These are phyloP conservation scores for Ictalurus punctatus DNA, from an alignment of 2,113 vertebrate species.

Conservation along the genomic window DNA sequence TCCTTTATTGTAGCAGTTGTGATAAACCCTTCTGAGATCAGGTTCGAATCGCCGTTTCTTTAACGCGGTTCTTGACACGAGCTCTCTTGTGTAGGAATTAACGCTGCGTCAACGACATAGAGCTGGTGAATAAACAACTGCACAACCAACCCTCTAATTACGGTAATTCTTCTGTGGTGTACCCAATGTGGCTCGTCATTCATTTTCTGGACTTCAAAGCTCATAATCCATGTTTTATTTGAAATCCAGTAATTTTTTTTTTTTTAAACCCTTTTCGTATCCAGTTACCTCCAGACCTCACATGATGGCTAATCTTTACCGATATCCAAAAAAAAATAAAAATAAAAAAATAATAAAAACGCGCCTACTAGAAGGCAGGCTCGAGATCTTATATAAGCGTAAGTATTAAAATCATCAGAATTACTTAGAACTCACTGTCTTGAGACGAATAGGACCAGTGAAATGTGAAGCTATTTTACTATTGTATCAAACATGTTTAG, in stretches of 20 bases:
- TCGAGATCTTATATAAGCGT: not conserved
- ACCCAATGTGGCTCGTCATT: not conserved
- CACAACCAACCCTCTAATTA: not conserved
- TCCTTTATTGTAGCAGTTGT: not conserved
- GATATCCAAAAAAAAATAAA: not conserved
- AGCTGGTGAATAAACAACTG: not conserved
- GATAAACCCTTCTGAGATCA: not conserved
- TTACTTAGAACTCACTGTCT: not conserved
- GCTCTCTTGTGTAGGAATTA: not conserved
- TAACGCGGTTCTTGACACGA: not conserved
- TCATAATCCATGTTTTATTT: not conserved
- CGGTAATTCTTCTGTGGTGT: not conserved
- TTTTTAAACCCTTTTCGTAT: too few species aligned
- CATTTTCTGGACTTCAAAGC: constrained; percentile 3
- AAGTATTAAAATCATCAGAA: not conserved
- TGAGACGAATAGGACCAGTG: constrained; percentile 5
- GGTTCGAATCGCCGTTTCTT: not conserved
- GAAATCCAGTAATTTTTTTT: not conserved
- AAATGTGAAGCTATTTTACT: constrained; percentile 14
- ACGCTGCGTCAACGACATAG: not conserved
- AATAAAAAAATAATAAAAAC: not conserved
- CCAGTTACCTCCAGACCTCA: not conserved
- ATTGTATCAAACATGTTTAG: not conserved
- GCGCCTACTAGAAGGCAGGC: not conserved
- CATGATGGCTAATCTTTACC: not conserved